Percentiles rank a stretch among this genome's conserved stretches.
These are phyloP conservation scores for Notechis scutatus DNA, from an alignment of 2,113 vertebrate genomes.

Conservation along the genomic window DNA sequence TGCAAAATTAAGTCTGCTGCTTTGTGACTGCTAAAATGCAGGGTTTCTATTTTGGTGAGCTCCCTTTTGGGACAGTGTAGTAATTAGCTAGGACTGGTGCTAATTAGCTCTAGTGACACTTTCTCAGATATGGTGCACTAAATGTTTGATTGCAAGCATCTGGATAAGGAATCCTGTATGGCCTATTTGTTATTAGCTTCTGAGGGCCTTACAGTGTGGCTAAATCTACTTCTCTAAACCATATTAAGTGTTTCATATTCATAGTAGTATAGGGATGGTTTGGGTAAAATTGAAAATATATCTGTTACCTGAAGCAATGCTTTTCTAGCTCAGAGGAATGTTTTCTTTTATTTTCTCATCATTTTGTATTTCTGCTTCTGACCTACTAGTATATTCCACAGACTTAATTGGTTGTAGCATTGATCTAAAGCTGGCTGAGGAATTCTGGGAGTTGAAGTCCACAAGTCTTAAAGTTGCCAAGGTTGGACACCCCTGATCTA, in stretches of 20 bases:
- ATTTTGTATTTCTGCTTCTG: neutral
- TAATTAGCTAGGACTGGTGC: conserved; percentile 7
- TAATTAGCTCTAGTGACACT: conserved; percentile 6
- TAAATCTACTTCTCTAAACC: neutral
- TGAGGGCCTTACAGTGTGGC: neutral
- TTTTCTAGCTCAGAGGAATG: neutral
- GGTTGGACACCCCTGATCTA: no score
- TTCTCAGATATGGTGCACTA: conserved; percentile 4
- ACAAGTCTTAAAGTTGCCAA: no score
- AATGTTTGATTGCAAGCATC: conserved; percentile 5
- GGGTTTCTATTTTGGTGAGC: conserved; percentile 13
- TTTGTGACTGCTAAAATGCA: neutral
- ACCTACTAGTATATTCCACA: neutral
- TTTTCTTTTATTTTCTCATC: neutral
- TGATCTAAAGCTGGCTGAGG: neutral
- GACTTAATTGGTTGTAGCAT: neutral
- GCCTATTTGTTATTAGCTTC: conserved; percentile 8
- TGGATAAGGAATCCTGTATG: conserved; percentile 13
- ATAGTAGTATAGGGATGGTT: neutral
- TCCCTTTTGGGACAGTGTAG: neutral
- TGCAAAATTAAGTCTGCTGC: neutral
- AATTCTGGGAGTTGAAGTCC: no score
- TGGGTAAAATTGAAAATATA: neutral
- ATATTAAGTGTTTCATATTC: neutral
- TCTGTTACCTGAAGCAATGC: neutral